Evolutionary conservation across 2,113 vertebrate genomes (phyloP), one percentile per base, ranked within the genome.

Genomic region (Ceyx margarethae): DNA sequence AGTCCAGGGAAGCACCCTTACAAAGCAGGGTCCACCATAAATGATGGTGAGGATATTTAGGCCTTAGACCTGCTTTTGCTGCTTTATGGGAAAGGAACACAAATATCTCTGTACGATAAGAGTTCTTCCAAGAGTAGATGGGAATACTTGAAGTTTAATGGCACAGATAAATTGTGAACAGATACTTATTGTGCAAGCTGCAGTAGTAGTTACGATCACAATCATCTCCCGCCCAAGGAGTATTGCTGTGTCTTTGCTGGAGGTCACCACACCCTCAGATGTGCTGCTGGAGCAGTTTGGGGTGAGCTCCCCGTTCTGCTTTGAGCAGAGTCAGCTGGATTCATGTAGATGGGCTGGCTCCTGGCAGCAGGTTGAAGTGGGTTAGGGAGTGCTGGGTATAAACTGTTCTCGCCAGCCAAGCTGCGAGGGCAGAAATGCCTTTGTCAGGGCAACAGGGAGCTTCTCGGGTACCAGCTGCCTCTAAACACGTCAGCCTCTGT

Each of bases 311-410:
- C 42, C 37, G 28, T 40, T 81, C 31, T 54, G 46, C 46, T 45
- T 89, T 72, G 81, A 87, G 95, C 90, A 50, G 76, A 73, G 80
- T 94, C 94, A 94, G 91, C 94, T 67, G 69, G 25, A 88, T 91
- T 81, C 6, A 3, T 60, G 42, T 37, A 31, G 60, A 51, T 18
- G 76, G 91, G 73, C 28, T 77, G 72, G 26, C 40, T 72, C 42
- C n/a, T 88, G 76, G 46, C 67, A 76, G 78, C 51, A 23, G 51
- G 28, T 62, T 75, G 46, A 2, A 13, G 58, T 15, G 76, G n/a
- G 12, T 37, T 76, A 29, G 58, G 57, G 65, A 54, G 60, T 9
- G 31, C 75, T 68, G 60, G 43, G 6, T 46, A 13, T 40, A 3
- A 80, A 46, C 35, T 42, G 20, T 20, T 28, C 28, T 13, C 10